Percentiles rank a stretch among this genome's conserved stretches.
phyloP scores from a whole-genome alignment of 2,888 invertebrate genomes.

The Diarsia dahlii region DNA sequence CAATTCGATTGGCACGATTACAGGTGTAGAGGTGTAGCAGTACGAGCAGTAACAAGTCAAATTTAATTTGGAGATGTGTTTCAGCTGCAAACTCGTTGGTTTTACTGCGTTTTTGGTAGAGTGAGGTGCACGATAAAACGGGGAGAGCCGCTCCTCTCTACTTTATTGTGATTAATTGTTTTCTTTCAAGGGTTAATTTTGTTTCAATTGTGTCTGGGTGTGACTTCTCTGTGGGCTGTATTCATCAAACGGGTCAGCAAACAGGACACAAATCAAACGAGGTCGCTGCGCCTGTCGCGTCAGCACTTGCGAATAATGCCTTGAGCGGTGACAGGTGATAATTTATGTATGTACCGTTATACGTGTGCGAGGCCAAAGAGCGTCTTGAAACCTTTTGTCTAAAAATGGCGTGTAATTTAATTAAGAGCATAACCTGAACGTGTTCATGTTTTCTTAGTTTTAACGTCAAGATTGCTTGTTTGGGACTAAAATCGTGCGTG shows the following conservation, averaged over 20 bases:
- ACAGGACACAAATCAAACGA: conserved; percentile 70
- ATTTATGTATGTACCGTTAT: conserved; percentile 60
- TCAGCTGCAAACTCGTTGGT: conserved; percentile 39
- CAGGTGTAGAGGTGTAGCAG: conserved; percentile 18
- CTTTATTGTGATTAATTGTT: conserved; percentile 58
- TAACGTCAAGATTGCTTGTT: background rate
- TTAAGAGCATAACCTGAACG: conserved; percentile 37
- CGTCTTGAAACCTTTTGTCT: conserved; percentile 46
- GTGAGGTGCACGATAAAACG: conserved; percentile 23
- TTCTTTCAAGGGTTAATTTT: conserved; percentile 51
- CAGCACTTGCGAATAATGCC: conserved; percentile 67
- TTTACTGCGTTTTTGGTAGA: conserved; percentile 43
- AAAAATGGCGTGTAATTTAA: conserved; percentile 42
- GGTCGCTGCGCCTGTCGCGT: conserved; percentile 63
- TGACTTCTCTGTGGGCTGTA: conserved; percentile 38
- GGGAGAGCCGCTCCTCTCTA: conserved; percentile 25
- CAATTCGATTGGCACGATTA: conserved; percentile 29
- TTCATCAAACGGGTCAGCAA: conserved; percentile 64
- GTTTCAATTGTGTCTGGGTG: conserved; percentile 47
- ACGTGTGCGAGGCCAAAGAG: conserved; percentile 32
- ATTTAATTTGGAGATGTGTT: conserved; percentile 50
- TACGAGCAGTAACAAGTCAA: conserved; percentile 30
- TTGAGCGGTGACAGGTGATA: conserved; percentile 66
- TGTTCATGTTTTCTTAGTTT: conserved; percentile 1
- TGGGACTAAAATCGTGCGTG: conserved; percentile 1